A percentile compares a stretch with the other conserved stretches of the same genome.
Evolutionary conservation across 1,140 invertebrate genomes (phyloP).

Genomic region (Tetragonula clypearis): DNA sequence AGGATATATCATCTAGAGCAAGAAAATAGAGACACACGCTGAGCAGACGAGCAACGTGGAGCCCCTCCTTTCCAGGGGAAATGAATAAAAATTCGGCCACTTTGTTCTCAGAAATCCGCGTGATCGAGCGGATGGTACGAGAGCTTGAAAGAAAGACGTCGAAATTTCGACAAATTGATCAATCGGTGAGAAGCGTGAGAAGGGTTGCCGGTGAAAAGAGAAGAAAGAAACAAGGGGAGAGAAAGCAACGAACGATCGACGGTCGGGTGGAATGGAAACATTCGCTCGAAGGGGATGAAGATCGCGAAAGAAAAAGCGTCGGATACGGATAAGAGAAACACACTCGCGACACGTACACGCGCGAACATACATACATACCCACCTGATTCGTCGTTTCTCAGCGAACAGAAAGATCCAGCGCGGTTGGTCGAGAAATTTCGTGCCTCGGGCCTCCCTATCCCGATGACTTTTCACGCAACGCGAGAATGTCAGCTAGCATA

Average conservation of each 20-base stretch:
- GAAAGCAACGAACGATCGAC: background rate
- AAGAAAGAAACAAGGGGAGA: background rate
- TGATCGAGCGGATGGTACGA: too few species aligned
- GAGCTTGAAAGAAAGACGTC: too few species aligned
- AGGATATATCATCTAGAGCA: background rate
- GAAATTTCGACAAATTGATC: too few species aligned
- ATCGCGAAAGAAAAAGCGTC: background rate
- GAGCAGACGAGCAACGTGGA: too few species aligned
- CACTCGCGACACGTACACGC: too few species aligned
- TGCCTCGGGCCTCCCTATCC: background rate
- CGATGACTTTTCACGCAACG: slow-evolving; percentile 57
- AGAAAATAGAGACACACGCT: too few species aligned
- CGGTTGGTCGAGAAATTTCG: background rate
- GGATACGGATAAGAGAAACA: background rate
- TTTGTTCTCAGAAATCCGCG: too few species aligned
- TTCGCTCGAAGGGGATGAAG: too few species aligned
- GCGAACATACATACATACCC: background rate
- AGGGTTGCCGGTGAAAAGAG: background rate
- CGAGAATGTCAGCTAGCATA: slow-evolving; percentile 48
- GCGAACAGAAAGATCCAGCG: background rate
- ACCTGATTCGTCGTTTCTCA: slow-evolving; percentile 22
- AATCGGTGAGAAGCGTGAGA: too few species aligned
- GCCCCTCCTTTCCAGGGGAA: too few species aligned
- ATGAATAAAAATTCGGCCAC: too few species aligned
- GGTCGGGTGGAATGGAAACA: too few species aligned